Evolutionary conservation across 2,888 invertebrate species (phyloP), one percentile per base, ranked within the genome.

Genomic region (Eupeodes latifasciatus): DNA sequence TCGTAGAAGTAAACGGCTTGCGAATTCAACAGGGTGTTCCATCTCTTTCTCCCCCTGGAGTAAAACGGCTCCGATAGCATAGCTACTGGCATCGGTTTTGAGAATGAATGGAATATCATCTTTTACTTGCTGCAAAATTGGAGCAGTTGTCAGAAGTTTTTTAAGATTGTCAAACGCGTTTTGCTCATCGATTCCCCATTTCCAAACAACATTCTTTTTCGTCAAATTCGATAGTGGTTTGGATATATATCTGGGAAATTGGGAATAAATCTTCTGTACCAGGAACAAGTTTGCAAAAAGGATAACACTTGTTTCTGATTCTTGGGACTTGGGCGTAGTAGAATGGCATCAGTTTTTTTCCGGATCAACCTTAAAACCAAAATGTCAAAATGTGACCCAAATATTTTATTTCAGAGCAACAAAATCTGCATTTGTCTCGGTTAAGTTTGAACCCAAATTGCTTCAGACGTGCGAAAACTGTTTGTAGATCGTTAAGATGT

Each of bases 321-420:
- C 85, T 0, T 91, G 91, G 14, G 64, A 34, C n/a, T 90, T n/a
- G 51, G n/a, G 64, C 1, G 88, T 5, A 9, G 89, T 44, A 1
- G 14, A 0, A 91, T 91, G 2, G 90, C 90, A 0, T 49, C n/a
- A 0, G 81, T 79, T 51, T 90, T 90, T 91, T 0, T 72, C 89
- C 1, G 66, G 64, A 12, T 83, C 66, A 11, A 66, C 64, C 40
- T 69, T 53, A 34, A 67, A 61, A 19, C 69, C 81, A 10, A 1
- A 6, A 7, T n/a, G 67, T 82, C 10, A 76, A 12, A 11, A 77
- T 19, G 16, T 81, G 74, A 12, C 74, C 64, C 9, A 81, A 14
- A 27, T 72, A 81, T 64, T 59, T 75, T 11, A 74, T 49, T 27
- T 16, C 57, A 1, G 62, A 57, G n/a, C 74, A 49, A 57, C 72